Evolutionary conservation across 2,888 invertebrate species (phyloP).

Genomic region (Oxycera nigricornis): DNA sequence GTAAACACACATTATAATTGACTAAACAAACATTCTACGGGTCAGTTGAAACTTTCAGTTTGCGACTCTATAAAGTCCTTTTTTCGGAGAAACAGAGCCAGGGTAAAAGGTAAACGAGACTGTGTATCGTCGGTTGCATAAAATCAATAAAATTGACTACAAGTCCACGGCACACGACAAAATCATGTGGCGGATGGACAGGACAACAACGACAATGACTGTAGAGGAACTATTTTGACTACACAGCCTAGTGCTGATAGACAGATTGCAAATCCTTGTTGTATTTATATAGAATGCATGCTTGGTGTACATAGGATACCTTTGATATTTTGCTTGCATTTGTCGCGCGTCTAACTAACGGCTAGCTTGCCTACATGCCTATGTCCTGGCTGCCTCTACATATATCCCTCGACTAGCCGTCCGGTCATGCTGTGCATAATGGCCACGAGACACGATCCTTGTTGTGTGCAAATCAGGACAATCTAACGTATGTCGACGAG

Average conservation of each 20-base stretch:
- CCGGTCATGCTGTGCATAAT: too few species aligned
- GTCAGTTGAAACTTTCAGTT: background rate
- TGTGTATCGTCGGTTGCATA: background rate
- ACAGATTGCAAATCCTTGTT: too few species aligned
- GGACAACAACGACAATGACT: background rate
- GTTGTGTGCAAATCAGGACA: too few species aligned
- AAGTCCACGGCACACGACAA: background rate
- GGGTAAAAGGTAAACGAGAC: background rate
- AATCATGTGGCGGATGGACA: background rate
- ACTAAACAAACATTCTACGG: background rate
- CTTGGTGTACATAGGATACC: too few species aligned
- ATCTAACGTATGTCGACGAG: too few species aligned
- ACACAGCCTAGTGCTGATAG: too few species aligned
- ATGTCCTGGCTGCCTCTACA: too few species aligned
- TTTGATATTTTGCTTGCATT: background rate
- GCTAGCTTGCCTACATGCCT: too few species aligned
- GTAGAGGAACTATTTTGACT: background rate
- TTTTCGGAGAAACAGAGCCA: background rate
- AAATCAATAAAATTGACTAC: background rate
- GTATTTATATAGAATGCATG: too few species aligned
- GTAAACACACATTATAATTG: background rate
- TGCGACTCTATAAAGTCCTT: background rate
- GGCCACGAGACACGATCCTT: too few species aligned
- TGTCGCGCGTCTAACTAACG: background rate
- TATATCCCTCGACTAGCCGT: too few species aligned